A percentile compares a stretch with the other conserved stretches of the same genome.
Conservation (phyloP, 1,140 invertebrate genomes). For the Drosophila paulistorum region DNA sequence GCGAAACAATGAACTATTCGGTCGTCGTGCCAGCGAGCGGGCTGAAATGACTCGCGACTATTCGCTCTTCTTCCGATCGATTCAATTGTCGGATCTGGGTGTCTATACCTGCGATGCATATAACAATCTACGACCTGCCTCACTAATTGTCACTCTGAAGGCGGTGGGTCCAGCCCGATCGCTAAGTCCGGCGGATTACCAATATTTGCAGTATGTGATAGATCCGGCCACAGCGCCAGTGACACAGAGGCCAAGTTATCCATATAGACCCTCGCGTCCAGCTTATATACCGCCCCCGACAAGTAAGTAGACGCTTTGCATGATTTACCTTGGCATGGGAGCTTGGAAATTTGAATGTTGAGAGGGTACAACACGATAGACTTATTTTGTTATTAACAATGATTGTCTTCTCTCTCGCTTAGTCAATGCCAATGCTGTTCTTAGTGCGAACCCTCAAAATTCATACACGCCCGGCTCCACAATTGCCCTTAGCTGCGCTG, state of each 20-base stretch:
- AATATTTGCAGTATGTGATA: conserved; percentile 85
- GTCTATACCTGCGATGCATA: conserved; percentile 94
- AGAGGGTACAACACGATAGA: neutral
- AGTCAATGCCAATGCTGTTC: conserved; percentile 87
- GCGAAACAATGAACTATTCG: conserved; percentile 89
- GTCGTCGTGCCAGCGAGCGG: conserved; percentile 87
- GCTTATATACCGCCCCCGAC: conserved; percentile 59
- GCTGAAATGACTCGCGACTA: conserved; percentile 90
- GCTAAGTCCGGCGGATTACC: conserved; percentile 83
- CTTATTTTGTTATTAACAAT: too few species aligned
- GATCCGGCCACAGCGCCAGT: conserved; percentile 82
- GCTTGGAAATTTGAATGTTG: conserved; percentile 33
- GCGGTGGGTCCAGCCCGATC: conserved; percentile 86
- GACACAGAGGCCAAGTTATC: conserved; percentile 76
- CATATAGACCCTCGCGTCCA: conserved; percentile 82
- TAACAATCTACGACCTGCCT: conserved; percentile 90
- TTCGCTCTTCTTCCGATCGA: conserved; percentile 88
- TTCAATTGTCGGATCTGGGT: conserved; percentile 89
- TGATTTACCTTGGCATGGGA: conserved; percentile 28
- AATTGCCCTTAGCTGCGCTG: conserved; percentile 89
- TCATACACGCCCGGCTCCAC: conserved; percentile 87
- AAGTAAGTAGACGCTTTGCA: conserved; percentile 63
- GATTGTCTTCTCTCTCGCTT: neutral
- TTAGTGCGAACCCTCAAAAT: conserved; percentile 84
- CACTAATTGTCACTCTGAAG: conserved; percentile 89